Percentiles rank a stretch among this genome's conserved stretches.
These are phyloP conservation scores for Sussaba pulchella DNA, from an alignment of 2,888 invertebrate species.

Conservation along the genomic window DNA sequence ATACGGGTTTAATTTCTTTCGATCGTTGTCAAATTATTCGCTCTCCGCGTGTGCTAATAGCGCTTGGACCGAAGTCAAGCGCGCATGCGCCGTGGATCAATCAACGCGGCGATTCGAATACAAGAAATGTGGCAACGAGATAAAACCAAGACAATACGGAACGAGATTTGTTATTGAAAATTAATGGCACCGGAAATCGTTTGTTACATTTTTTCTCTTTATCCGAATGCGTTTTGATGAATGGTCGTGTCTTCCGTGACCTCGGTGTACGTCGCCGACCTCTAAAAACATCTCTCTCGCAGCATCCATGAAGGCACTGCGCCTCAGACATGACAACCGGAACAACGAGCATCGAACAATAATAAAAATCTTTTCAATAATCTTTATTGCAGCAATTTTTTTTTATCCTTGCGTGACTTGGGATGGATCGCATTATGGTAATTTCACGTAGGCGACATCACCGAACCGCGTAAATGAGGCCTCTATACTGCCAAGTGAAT, in stretches of 20 bases:
- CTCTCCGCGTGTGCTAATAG: not conserved
- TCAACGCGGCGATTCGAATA: not conserved
- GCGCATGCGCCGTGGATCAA: slow-evolving; percentile 11
- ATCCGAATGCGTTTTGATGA: not conserved
- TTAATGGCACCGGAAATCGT: not conserved
- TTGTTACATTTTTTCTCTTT: not conserved
- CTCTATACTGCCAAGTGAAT: slow-evolving; percentile 47
- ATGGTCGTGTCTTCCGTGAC: slow-evolving; percentile 9
- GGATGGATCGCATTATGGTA: not conserved
- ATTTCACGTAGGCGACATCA: slow-evolving; percentile 18
- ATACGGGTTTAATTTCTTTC: not conserved
- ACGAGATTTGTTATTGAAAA: not conserved
- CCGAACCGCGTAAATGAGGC: slow-evolving; percentile 49
- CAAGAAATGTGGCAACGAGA: not conserved
- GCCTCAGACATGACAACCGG: no score
- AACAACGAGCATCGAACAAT: no score
- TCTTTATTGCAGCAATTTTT: no score
- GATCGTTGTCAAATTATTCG: slow-evolving; percentile 13
- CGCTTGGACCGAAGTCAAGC: not conserved
- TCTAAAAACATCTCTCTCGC: slow-evolving; percentile 8
- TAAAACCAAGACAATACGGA: no score
- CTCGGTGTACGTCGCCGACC: slow-evolving; percentile 24
- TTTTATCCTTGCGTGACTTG: not conserved
- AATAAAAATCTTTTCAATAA: no score
- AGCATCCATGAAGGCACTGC: no score